Evolutionary conservation across 2,888 invertebrate genomes (phyloP), one percentile per base, ranked within the genome.

Genomic region (Zygogramma bicolorata): DNA sequence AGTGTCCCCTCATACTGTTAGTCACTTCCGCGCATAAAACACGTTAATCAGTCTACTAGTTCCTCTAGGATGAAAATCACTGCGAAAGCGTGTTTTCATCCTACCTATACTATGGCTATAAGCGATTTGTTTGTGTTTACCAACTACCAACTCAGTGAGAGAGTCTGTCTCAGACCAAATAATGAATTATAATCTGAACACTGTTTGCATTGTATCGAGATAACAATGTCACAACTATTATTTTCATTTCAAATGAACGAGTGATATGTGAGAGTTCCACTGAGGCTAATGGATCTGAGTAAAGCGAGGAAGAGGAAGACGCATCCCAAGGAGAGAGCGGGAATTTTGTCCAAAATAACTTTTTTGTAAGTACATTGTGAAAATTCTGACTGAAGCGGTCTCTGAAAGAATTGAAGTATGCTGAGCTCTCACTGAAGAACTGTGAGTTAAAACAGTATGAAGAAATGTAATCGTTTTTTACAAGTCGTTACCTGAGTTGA

Each of bases 341-440:
- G 75, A 59, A 42, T 74, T 3, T 29, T 79, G 34, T 77, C 79
- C 2, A 73, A 31, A 49, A 42, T 79, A 15, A 74, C 74, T 3
- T 79, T 79, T 59, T 74, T 75, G 79, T 79, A 65, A 77, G 79
- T 79, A 62, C 10, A 15, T 53, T 68, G 27, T 25, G 4, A 22
- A 13, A 20, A 49, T 53, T 34, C 25, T n/a, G 18, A 57, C 38
- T n/a, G 38, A 3, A 13, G 1, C 13, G 3, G n/a, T 38, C 13
- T 38, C 1, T 38, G 10, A 38, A 8, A 38, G 3, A 38, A 38
- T 38, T 2, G 38, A 31, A 8, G 31, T 31, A 8, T 5, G n/a
- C 59, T 59, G 13, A 66, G 29, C 34, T 31, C n/a, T n/a, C n/a
- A n/a, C n/a, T n/a, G n/a, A n/a, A n/a, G n/a, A n/a, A n/a, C n/a